phyloP scores from a whole-genome alignment of 2,888 invertebrate genomes.

The Ophion ellenae region DNA sequence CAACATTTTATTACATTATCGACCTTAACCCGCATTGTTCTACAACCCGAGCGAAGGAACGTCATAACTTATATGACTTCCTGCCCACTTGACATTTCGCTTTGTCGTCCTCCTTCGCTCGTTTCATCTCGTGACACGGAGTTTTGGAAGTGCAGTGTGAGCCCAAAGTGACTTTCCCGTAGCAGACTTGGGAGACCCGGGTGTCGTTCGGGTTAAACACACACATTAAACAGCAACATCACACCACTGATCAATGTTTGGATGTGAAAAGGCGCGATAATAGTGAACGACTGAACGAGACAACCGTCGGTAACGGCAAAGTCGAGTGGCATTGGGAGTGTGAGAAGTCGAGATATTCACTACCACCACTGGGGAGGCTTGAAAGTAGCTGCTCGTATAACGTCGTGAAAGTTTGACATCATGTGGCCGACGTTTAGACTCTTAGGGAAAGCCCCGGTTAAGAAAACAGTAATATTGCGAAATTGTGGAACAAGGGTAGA shows the following conservation, averaged over 20 bases:
- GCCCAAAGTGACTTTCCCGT: constrained; percentile 38
- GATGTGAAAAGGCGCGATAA: constrained; percentile 8
- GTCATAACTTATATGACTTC: constrained; percentile 36
- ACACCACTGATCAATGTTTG: constrained; percentile 29
- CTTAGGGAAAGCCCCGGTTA: constrained; percentile 43
- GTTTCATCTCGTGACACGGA: constrained; percentile 11
- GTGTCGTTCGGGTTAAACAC: constrained; percentile 6
- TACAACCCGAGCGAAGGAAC: neutral
- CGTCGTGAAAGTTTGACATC: constrained; percentile 57
- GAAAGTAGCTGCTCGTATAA: constrained; percentile 42
- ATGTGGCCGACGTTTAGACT: constrained; percentile 59
- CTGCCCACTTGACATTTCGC: constrained; percentile 15
- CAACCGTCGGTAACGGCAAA: constrained; percentile 28
- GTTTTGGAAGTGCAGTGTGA: constrained; percentile 19
- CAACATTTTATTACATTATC: neutral
- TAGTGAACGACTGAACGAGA: constrained; percentile 31
- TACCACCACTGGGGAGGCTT: constrained; percentile 28
- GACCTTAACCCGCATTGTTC: neutral
- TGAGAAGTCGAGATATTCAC: constrained; percentile 44
- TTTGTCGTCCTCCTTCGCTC: constrained; percentile 13
- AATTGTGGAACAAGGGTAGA: neutral
- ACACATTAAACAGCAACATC: constrained; percentile 42
- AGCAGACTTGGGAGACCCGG: neutral
- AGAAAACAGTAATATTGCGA: constrained; percentile 37
- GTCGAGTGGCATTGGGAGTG: constrained; percentile 36